Conservation (phyloP, 1,140 invertebrate genomes). For the Trichonephila clavipes region DNA sequence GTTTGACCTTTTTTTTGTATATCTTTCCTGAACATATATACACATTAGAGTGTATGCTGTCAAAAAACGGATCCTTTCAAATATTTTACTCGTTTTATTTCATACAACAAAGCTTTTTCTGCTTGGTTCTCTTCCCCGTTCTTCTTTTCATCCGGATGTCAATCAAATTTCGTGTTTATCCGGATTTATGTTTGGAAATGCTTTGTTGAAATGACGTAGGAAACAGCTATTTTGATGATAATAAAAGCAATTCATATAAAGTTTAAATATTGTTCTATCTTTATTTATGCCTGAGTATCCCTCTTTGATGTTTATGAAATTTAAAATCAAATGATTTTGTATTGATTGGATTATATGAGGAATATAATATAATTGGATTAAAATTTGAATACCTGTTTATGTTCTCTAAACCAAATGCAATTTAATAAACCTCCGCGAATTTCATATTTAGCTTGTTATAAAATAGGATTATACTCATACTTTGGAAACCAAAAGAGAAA, state of each 20-base stretch:
- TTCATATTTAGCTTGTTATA: no score
- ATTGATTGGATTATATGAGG: no score
- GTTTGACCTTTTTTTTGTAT: neutral
- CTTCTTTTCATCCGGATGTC: neutral
- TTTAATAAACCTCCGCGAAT: no score
- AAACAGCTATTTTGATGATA: neutral
- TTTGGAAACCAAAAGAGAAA: no score
- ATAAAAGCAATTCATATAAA: neutral
- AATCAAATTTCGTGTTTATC: constrained; percentile 9
- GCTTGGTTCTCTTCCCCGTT: neutral
- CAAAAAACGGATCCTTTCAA: neutral
- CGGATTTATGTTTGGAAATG: neutral
- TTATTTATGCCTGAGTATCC: neutral
- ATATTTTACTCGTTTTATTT: neutral
- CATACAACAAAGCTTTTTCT: neutral
- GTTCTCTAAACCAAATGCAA: no score
- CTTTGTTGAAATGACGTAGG: neutral
- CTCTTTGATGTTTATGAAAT: no score
- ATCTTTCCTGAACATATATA: neutral
- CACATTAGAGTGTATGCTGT: neutral
- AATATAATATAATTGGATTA: no score
- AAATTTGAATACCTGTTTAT: no score
- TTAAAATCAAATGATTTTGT: no score
- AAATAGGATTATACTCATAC: no score
- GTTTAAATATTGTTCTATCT: neutral